Percentiles rank a stretch among this genome's conserved stretches.
Conservation (phyloP, 2,888 invertebrate genomes). For the Latrodectus elegans region DNA sequence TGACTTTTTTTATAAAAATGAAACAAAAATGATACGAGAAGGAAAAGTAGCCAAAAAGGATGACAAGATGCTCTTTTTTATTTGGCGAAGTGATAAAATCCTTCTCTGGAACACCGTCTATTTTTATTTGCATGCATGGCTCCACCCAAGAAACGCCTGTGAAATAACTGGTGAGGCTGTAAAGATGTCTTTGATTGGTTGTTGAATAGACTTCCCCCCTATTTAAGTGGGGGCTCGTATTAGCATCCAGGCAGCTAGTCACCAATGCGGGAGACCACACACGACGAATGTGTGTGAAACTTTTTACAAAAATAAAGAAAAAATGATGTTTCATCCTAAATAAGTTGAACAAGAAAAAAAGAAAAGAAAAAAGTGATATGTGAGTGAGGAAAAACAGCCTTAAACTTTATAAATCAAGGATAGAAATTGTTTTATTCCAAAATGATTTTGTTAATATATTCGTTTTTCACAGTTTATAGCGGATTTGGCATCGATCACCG, state of each 20-base stretch:
- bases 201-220: conserved; percentile 35
- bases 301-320: conserved; percentile 15
- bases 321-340: conserved; percentile 58
- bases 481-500: no score
- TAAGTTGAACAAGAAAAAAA: conserved; percentile 33
- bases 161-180: conserved; percentile 44
- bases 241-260: conserved; percentile 75
- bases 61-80: background rate
- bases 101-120: background rate
- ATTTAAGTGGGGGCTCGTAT: conserved; percentile 71
- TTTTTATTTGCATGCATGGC: conserved; percentile 60
- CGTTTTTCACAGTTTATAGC: no score
- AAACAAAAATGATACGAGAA: background rate
- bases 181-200: conserved; percentile 54
- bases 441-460: no score
- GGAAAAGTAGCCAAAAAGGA: background rate
- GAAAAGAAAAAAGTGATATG: conserved; percentile 21
- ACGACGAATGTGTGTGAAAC: conserved; percentile 71
- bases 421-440: no score
- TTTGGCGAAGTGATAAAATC: conserved; percentile 8
- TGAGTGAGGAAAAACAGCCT: no score
- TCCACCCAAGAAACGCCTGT: conserved; percentile 56
- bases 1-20: background rate
- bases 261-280: conserved; percentile 75
- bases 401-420: no score